phyloP scores from a whole-genome alignment of 2,797 vertebrate species.

The Moxostoma hubbsi region DNA sequence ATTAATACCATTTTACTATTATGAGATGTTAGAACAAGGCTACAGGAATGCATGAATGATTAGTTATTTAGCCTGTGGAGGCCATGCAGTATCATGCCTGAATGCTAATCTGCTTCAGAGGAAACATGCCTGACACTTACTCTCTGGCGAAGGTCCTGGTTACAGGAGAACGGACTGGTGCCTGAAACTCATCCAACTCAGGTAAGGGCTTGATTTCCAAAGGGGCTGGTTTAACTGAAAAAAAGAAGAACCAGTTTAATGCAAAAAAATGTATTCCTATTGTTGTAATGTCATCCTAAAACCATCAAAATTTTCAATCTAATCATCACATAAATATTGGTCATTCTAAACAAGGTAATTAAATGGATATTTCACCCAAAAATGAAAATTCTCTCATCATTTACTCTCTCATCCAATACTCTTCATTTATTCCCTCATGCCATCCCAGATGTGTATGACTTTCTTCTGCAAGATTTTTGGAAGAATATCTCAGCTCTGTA shows the following conservation, averaged over 20 bases:
- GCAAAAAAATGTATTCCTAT: not conserved
- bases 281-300: not conserved
- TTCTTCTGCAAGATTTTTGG: no score
- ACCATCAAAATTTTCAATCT: not conserved
- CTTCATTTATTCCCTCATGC: no score
- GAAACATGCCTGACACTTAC: conserved; percentile 82
- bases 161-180: conserved; percentile 95
- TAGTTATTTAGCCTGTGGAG: conserved; percentile 64
- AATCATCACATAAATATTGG: not conserved
- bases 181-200: conserved; percentile 94
- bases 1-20: conserved; percentile 57
- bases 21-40: conserved; percentile 63
- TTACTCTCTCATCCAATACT: no score
- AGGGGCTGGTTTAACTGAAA: conserved; percentile 91
- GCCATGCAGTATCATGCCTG: conserved; percentile 47
- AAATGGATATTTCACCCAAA: not conserved
- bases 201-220: conserved; percentile 94
- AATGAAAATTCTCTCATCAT: no score
- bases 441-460: no score
- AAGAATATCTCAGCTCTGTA: no score
- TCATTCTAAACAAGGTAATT: not conserved
- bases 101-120: conserved; percentile 11
- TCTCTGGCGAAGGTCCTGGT: conserved; percentile 95
- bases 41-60: conserved; percentile 74
- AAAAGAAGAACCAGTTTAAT: conserved; percentile 50